These are phyloP conservation scores for Xiphorhynchus elegans DNA, from an alignment of 2,113 vertebrate species.

Conservation along the genomic window DNA sequence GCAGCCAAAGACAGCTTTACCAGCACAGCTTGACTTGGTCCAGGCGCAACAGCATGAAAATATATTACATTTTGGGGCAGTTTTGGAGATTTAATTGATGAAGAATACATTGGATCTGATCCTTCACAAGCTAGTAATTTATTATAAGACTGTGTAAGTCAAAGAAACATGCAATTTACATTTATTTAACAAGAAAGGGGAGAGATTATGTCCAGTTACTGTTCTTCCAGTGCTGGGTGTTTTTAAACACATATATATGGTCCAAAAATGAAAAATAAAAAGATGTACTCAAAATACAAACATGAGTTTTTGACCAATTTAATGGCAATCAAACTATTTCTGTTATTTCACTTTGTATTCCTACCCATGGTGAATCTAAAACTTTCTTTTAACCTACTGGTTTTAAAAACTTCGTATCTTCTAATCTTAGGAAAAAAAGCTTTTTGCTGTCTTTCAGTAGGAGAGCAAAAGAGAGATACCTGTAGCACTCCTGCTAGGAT, in stretches of 20 bases:
- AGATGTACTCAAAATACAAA: background rate
- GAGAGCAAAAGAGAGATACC: background rate
- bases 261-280: background rate
- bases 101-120: background rate
- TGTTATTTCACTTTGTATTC: background rate
- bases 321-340: background rate
- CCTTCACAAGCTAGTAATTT: slow-evolving; percentile 1
- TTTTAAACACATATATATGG: background rate
- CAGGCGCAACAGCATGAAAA: slow-evolving; percentile 40
- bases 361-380: background rate
- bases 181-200: background rate
- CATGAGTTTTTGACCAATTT: background rate
- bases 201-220: background rate
- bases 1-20: slow-evolving; percentile 32
- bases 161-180: background rate
- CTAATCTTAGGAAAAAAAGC: background rate
- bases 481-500: background rate
- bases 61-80: background rate
- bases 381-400: background rate
- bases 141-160: background rate
- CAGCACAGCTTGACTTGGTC: slow-evolving; percentile 30
- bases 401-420: background rate
- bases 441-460: background rate
- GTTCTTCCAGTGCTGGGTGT: background rate
- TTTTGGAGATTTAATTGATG: slow-evolving; percentile 22